These are phyloP conservation scores for Trigoniulus corallinus DNA, from an alignment of 1,140 invertebrate species.

Conservation along the genomic window DNA sequence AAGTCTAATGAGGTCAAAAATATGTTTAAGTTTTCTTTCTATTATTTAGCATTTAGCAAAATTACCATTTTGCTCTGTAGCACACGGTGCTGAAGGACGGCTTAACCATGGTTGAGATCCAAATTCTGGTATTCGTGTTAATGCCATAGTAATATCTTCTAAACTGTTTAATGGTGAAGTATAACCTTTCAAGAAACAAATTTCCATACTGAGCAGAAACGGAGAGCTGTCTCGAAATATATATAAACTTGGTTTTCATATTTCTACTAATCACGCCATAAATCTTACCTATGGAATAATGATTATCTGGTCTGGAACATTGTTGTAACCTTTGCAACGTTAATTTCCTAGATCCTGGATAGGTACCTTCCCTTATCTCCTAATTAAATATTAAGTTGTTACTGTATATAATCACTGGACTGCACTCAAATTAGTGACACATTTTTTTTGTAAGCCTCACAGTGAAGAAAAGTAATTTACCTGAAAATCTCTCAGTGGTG, in stretches of 20 bases:
- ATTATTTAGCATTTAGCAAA: background rate
- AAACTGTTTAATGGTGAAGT: too few species aligned
- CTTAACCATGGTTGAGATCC: background rate
- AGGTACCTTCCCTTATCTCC: conserved; percentile 1
- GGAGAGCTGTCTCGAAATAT: background rate
- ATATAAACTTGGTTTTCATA: background rate
- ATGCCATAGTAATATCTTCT: background rate
- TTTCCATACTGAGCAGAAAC: background rate
- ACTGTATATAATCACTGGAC: background rate
- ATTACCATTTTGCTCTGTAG: background rate
- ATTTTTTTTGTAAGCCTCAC: background rate
- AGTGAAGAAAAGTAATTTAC: background rate
- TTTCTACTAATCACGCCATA: background rate
- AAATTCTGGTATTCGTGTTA: background rate
- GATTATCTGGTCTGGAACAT: background rate
- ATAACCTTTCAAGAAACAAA: background rate
- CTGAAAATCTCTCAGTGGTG: background rate
- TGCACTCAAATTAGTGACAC: background rate
- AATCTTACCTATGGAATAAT: conserved; percentile 3
- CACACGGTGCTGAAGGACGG: background rate
- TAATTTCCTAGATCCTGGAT: conserved; percentile 2
- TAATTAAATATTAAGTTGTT: background rate
- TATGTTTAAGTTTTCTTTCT: background rate
- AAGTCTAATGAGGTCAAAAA: background rate
- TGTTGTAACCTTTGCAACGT: background rate